Base-by-base conservation (phyloP, 1,140 invertebrate species). In the Pinna nobilis region DNA sequence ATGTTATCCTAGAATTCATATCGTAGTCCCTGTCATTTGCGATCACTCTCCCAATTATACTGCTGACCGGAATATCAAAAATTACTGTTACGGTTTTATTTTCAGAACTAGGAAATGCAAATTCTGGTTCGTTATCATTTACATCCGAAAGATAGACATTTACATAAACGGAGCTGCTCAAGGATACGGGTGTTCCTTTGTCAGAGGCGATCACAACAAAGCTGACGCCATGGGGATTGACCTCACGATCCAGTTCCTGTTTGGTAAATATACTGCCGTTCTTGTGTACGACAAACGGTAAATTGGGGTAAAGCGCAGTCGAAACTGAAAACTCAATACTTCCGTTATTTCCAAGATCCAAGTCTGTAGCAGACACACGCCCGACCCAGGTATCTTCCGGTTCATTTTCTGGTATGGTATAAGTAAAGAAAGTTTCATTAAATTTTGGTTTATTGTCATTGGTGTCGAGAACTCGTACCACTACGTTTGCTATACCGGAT, bases 1-100 rank as follows among this genome's bases (percentile, higher is more conserved):
- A 98, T 20, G 93, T 94, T 13, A 98, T n/a, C 77, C 94, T 95
- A 1, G 96, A 97, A 89, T 98, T 98, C 0, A 94, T 95, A 7
- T 96, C 97, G 87, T 96, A 94, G 90, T 99, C 97, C 84, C 94
- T 94, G 90, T 99, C 97, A 7, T 93, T 92, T 3, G 97, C 96
- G 2, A 93, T 93, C 18, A 98, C 86, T 82, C 94, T 94, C 59
- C 96, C 89, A 9, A 84, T 76, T 0, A 82, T 65, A 37, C 64
- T 68, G 44, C 75, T 67, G 28, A 59, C 51, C 4, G 57, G 51
- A 28, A 51, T 53, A 32, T 72, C 64, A 49, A 82, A 73, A 2
- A 79, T 57, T n/a, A 78, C 76, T 32, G 76, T 78, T 37, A 82
- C 78, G 11, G 82, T 84, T 35, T 79, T 74, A 64, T 85, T 85